Conservation (phyloP, 37 sponge, comb jelly and placozoan species). For the Crambe crambe region DNA sequence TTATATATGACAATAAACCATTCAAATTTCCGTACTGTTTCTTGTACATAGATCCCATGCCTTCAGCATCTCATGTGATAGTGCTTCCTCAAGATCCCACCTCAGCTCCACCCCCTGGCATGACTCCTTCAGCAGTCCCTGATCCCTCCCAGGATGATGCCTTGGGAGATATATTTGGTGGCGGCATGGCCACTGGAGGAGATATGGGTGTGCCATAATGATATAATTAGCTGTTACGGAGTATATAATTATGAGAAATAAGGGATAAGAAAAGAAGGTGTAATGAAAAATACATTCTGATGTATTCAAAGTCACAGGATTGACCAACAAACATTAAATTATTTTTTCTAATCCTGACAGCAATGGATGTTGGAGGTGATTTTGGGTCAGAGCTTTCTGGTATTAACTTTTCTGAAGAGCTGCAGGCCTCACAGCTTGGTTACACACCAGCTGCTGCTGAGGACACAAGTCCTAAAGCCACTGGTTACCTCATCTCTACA, state of each 20-base stretch:
- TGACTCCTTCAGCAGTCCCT: conserved; percentile 32
- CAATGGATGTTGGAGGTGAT: conserved; percentile 15
- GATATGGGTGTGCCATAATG: background rate
- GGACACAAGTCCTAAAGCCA: conserved; percentile 55
- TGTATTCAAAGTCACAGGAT: too few relatives aligned
- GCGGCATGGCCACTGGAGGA: background rate
- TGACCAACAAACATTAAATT: too few relatives aligned
- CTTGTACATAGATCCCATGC: conserved; percentile 18
- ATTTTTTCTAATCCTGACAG: background rate
- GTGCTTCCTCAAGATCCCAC: conserved; percentile 68
- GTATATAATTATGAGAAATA: too few relatives aligned
- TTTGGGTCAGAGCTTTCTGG: conserved; percentile 31
- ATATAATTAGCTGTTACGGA: background rate
- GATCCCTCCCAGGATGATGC: conserved; percentile 26
- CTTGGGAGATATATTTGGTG: background rate
- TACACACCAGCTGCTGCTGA: conserved; percentile 35
- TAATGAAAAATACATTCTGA: too few relatives aligned
- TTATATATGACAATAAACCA: too few relatives aligned
- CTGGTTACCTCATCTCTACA: conserved; percentile 78
- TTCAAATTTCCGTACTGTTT: background rate
- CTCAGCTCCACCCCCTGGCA: conserved; percentile 13
- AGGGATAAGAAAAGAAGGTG: too few relatives aligned
- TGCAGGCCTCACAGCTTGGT: conserved; percentile 12
- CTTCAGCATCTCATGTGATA: conserved; percentile 57
- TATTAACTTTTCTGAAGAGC: conserved; percentile 22